Conservation (phyloP, 2,797 vertebrate species). For the Mormyrops boulengeri region DNA sequence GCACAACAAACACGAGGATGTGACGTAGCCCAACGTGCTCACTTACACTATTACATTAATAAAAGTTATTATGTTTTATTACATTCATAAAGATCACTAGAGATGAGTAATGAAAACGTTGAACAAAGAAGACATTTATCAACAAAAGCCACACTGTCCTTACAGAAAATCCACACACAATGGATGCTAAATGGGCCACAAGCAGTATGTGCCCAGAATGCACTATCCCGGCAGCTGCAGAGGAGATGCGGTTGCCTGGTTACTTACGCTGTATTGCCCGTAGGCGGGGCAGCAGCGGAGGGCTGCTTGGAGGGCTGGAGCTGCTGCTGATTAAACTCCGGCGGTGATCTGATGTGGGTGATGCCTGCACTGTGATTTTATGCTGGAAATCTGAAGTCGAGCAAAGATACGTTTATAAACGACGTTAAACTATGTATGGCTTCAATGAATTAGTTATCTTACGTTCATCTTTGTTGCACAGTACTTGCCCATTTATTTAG, state of each 20-base stretch:
- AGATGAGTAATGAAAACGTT: neutral
- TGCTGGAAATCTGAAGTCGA: slow-evolving; percentile 85
- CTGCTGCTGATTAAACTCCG: slow-evolving; percentile 75
- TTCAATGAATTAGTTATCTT: neutral
- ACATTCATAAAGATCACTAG: neutral
- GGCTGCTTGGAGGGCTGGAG: slow-evolving; percentile 85
- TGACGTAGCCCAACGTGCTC: neutral
- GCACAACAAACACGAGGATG: neutral
- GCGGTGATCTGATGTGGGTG: slow-evolving; percentile 86
- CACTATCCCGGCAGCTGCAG: neutral
- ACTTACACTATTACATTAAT: neutral
- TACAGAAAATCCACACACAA: neutral
- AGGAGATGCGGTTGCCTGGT: neutral
- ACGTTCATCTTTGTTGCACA: neutral
- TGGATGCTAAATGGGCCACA: neutral
- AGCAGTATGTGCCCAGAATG: neutral
- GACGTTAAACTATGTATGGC: neutral
- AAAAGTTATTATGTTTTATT: neutral
- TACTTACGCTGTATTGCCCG: slow-evolving; percentile 91
- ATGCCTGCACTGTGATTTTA: slow-evolving; percentile 97
- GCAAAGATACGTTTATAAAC: neutral
- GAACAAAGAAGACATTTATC: neutral
- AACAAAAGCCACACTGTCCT: neutral
- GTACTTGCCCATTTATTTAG: neutral
- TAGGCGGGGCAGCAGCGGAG: slow-evolving; percentile 84